phyloP scores from a whole-genome alignment of 2,888 invertebrate genomes.

The Homarus gammarus region DNA sequence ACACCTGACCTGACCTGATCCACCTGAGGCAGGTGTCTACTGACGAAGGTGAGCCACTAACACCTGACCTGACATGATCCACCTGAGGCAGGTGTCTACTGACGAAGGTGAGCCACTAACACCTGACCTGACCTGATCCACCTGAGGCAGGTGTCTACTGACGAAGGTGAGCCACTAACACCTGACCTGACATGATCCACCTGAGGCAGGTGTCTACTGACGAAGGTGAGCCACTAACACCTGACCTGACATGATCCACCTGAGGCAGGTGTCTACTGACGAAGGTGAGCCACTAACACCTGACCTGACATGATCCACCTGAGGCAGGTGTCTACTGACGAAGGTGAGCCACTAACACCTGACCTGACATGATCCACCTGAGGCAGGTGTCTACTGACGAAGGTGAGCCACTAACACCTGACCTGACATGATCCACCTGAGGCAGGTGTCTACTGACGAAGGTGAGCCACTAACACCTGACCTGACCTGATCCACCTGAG shows the following conservation, averaged over 20 bases:
- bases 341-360: conserved; percentile 84
- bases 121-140: conserved; percentile 94
- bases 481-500: too few relatives aligned
- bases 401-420: conserved; percentile 82
- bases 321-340: conserved; percentile 90
- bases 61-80: conserved; percentile 96
- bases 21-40: conserved; percentile 89
- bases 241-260: conserved; percentile 94
- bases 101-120: conserved; percentile 86
- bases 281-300: conserved; percentile 85
- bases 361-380: conserved; percentile 92
- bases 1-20: conserved; percentile 95
- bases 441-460: conserved; percentile 90
- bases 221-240: conserved; percentile 84
- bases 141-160: conserved; percentile 88
- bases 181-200: conserved; percentile 93
- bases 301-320: conserved; percentile 93
- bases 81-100: conserved; percentile 87
- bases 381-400: conserved; percentile 91
- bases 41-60: conserved; percentile 86
- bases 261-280: conserved; percentile 88
- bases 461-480: conserved; percentile 82
- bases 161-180: conserved; percentile 85
- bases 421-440: conserved; percentile 93
- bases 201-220: conserved; percentile 90